Base-by-base conservation (phyloP, 2,113 vertebrate species). In the Colaptes auratus region DNA sequence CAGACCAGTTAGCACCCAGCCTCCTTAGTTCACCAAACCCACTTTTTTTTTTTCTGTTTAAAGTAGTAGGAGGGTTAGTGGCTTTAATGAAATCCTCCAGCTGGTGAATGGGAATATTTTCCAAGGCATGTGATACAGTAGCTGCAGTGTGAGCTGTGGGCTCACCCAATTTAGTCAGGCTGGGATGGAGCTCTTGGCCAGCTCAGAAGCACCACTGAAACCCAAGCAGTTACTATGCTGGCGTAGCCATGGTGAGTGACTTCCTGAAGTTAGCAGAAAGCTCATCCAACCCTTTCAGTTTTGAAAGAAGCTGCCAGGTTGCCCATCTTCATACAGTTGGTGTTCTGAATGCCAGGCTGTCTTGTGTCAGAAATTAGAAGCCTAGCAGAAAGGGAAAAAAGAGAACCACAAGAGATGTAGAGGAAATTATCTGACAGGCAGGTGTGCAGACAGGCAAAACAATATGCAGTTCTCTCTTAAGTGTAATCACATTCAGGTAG, bases 271-370 rank as follows among this genome's bases (percentile, higher is more conserved):
- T 61, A 50, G 6, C 24, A 44, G 18, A 84, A 84, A 87, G 16
- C 18, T 78, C 21, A 63, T 15, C 24, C 70, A 56, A 56, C 1
- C 0, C 23, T 35, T 88, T 31, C 33, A 74, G 6, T 15, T 77
- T 42, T 18, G 3, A 28, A 61, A 63, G 81, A 76, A 35, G 20
- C 48, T 55, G 3, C 33, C 31, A 58, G 7, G 8, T 24, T 90
- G 42, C 17, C 65, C 83, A 0, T 46, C 24, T 80, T 89, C 0
- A 0, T 36, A 9, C 10, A n/a, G n/a, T 12, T 63, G 16, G 23
- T 64, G 11, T 16, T 59, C 28, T 74, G 82, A 79, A 63, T 46
- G 21, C 4, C 25, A 81, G 28, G 12, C 4, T 73, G 42, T 18
- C 81, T 52, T 82, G 50, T 77, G 21, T 31, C 19, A 60, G 30